Evolutionary conservation across 2,797 vertebrate species (phyloP).

Genomic region (Urocyon cinereoargenteus): DNA sequence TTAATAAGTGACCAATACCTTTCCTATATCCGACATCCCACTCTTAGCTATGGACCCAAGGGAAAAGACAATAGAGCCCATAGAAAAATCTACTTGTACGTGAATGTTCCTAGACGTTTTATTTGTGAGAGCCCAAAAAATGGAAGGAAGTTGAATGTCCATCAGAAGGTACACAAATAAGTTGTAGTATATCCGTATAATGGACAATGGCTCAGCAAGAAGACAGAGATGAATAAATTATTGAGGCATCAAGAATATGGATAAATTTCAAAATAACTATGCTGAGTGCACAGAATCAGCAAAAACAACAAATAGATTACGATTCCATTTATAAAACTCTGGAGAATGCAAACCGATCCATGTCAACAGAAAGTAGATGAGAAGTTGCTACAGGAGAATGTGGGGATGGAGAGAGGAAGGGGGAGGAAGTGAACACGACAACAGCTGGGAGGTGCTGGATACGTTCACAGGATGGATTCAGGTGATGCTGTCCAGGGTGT

Average conservation of each 20-base stretch:
- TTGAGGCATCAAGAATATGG: background rate
- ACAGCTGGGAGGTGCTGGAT: fast-evolving
- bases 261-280: background rate
- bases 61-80: background rate
- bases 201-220: background rate
- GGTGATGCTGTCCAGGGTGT: too few relatives aligned
- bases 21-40: fast-evolving
- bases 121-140: background rate
- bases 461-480: background rate
- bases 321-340: background rate
- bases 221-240: background rate
- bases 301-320: background rate
- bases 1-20: background rate
- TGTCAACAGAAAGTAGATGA: background rate
- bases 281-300: background rate
- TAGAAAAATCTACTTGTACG: background rate
- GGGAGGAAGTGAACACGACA: fast-evolving
- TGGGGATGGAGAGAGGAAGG: background rate
- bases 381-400: background rate
- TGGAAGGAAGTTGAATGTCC: background rate
- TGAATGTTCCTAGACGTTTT: background rate
- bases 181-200: fast-evolving
- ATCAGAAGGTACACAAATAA: background rate
- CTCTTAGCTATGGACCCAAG: background rate
- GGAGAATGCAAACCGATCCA: background rate